Conservation (phyloP, 2,797 vertebrate genomes). For the Epinephelus malabaricus region DNA sequence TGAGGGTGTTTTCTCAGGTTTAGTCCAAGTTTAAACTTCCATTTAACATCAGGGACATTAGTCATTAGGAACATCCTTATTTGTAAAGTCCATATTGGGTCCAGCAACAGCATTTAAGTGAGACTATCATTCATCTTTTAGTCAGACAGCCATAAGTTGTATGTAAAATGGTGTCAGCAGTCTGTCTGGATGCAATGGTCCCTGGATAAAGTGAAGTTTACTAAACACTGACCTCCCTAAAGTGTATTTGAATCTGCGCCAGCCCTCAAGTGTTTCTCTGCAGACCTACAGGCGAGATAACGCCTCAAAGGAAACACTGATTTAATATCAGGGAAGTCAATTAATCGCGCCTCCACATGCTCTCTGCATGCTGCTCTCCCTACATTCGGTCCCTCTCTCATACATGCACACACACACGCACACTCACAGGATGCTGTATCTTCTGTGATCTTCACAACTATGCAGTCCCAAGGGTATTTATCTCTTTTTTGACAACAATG, state of each 20-base stretch:
- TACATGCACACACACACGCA: constrained; percentile 11
- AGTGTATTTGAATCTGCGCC: constrained; percentile 56
- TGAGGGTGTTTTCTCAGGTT: too few relatives aligned
- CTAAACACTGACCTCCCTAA: constrained; percentile 29
- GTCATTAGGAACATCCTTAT: too few relatives aligned
- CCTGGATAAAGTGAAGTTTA: constrained; percentile 44
- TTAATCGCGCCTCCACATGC: constrained; percentile 22
- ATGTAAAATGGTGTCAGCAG: constrained; percentile 34
- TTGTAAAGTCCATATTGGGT: constrained; percentile 1
- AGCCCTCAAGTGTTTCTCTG: constrained; percentile 45
- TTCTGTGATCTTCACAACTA: constrained; percentile 71
- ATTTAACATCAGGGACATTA: too few relatives aligned
- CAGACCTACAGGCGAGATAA: constrained; percentile 60
- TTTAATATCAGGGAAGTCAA: constrained; percentile 49
- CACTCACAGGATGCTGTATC: constrained; percentile 70
- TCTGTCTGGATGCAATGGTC: constrained; percentile 24
- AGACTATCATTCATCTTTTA: constrained; percentile 5
- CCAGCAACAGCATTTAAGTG: constrained; percentile 1
- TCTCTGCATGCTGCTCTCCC: constrained; percentile 11
- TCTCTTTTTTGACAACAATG: constrained; percentile 80
- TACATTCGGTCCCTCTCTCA: background rate
- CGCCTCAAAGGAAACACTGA: constrained; percentile 47
- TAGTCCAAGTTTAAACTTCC: too few relatives aligned
- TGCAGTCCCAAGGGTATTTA: constrained; percentile 74
- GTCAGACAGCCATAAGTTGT: constrained; percentile 19